Evolutionary conservation across 2,888 invertebrate genomes (phyloP).

Genomic region (Gymnoscelis rufifasciata): DNA sequence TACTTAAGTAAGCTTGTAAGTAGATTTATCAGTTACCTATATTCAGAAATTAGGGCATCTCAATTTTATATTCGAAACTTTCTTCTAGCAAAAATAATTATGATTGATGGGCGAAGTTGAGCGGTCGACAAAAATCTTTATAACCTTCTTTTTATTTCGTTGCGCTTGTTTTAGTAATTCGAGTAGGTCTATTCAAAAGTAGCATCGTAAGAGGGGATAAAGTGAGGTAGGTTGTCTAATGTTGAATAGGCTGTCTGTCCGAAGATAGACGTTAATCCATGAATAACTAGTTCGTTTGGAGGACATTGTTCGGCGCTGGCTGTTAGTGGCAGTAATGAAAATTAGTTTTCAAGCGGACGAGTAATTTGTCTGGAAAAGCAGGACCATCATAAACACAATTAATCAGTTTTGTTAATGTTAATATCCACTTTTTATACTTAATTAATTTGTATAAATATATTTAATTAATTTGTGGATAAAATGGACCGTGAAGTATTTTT

Average conservation of each 20-base stretch:
- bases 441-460: too few relatives aligned
- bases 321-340: slow-evolving; percentile 42
- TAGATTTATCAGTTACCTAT: neutral
- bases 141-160: neutral
- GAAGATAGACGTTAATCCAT: slow-evolving; percentile 25
- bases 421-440: too few relatives aligned
- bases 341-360: slow-evolving; percentile 34
- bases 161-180: too few relatives aligned
- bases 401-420: slow-evolving; percentile 4
- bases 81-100: slow-evolving; percentile 23
- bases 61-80: slow-evolving; percentile 27
- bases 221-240: neutral
- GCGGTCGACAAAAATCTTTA: slow-evolving; percentile 24
- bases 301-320: slow-evolving; percentile 18
- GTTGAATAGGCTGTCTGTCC: too few relatives aligned
- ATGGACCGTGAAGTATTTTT: too few relatives aligned
- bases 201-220: neutral
- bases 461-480: too few relatives aligned
- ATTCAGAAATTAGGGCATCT: neutral
- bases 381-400: slow-evolving; percentile 18
- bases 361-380: slow-evolving; percentile 31
- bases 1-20: too few relatives aligned
- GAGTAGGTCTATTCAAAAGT: neutral
- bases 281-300: slow-evolving; percentile 15
- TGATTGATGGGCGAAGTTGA: slow-evolving; percentile 35